Percentiles rank a stretch among this genome's conserved stretches.
Conservation (phyloP, 2,113 vertebrate genomes). For the Trematomus loennbergii region DNA sequence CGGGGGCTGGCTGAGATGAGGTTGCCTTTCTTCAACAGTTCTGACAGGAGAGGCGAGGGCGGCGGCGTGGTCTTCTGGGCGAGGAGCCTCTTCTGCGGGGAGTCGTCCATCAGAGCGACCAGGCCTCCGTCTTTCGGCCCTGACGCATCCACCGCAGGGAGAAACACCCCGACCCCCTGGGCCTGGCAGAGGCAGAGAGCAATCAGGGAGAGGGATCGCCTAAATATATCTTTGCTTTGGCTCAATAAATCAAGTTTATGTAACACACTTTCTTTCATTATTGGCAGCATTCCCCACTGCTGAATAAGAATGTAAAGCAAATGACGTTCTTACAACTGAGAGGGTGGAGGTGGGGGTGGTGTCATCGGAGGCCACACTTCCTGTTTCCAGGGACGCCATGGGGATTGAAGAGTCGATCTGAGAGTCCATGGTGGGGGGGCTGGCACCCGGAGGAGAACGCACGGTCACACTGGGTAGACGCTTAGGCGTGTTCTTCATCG, state of each 20-base stretch:
- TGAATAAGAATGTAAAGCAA: not conserved
- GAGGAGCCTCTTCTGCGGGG: slow-evolving; percentile 96
- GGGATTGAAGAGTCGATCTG: slow-evolving; percentile 84
- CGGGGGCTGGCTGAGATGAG: slow-evolving; percentile 96
- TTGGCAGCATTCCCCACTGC: not conserved
- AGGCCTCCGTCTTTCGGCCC: slow-evolving; percentile 92
- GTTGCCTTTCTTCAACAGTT: slow-evolving; percentile 98
- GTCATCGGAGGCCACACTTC: slow-evolving; percentile 75
- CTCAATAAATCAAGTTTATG: not conserved
- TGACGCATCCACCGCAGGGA: slow-evolving; percentile 86
- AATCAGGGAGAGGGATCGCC: not conserved
- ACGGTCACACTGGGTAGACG: slow-evolving; percentile 91
- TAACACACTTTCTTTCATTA: not conserved
- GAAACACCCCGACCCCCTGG: slow-evolving; percentile 91
- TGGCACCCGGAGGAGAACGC: slow-evolving; percentile 91
- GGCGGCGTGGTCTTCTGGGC: slow-evolving; percentile 96
- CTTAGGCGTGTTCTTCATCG: slow-evolving; percentile 94
- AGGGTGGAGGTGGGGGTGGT: slow-evolving; percentile 76
- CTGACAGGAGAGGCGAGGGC: slow-evolving; percentile 97
- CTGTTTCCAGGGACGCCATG: slow-evolving; percentile 73
- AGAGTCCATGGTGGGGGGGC: slow-evolving; percentile 90
- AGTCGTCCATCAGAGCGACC: slow-evolving; percentile 92
- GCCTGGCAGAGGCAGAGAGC: slow-evolving; percentile 75
- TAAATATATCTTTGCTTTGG: too few species aligned
- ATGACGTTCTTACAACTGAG: slow-evolving; percentile 69